Conservation (phyloP, 2,113 vertebrate genomes). For the rat (Rattus norvegicus) region DNA sequence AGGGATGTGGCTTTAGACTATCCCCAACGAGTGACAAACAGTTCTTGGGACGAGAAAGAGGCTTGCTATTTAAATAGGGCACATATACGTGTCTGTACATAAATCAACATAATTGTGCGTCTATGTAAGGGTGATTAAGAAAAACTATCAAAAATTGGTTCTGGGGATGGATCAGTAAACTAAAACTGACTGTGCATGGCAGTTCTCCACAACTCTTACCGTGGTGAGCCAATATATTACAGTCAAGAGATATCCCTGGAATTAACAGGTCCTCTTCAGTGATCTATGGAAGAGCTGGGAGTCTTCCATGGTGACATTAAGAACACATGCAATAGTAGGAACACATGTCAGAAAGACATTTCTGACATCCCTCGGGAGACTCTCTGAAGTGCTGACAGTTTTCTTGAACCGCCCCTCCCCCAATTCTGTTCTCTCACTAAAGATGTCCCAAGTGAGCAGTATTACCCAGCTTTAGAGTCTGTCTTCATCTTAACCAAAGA, state of each 20-base stretch:
- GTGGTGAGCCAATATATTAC: neutral
- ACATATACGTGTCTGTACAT: neutral
- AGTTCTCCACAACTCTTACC: neutral
- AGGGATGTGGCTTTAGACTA: neutral
- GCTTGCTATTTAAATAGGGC: neutral
- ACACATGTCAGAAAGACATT: neutral
- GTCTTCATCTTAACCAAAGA: neutral
- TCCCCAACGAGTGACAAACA: accelerated
- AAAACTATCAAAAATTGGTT: neutral
- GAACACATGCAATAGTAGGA: neutral
- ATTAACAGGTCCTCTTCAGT: neutral
- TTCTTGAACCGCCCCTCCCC: neutral
- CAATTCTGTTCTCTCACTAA: neutral
- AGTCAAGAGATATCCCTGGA: neutral
- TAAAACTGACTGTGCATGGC: too few relatives aligned
- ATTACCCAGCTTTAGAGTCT: neutral
- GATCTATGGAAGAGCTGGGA: neutral
- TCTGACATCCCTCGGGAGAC: neutral
- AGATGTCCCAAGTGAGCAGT: neutral
- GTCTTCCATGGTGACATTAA: neutral
- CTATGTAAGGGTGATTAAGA: neutral
- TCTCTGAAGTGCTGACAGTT: neutral
- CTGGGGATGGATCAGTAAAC: accelerated
- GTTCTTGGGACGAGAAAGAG: neutral
- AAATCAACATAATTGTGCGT: neutral